Evolutionary conservation across 2,888 invertebrate genomes (phyloP).

Genomic region (Aphodius sticticus): DNA sequence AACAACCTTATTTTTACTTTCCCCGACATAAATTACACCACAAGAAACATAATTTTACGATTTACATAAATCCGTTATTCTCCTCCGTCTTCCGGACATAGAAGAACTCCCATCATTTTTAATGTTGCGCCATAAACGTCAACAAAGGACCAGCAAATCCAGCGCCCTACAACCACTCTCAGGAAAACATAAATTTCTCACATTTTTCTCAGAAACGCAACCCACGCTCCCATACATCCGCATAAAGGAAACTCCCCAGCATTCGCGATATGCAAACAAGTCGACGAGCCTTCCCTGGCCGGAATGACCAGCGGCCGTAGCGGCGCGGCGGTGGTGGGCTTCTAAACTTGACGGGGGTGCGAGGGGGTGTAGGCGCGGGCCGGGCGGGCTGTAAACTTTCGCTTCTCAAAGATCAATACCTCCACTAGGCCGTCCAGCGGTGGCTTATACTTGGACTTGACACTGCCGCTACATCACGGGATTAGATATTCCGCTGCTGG

Average conservation of each 20-base stretch:
- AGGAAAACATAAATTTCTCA: too few species aligned
- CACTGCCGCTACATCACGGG: constrained; percentile 51
- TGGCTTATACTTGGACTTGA: constrained; percentile 50
- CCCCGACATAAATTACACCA: too few species aligned
- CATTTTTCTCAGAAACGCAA: too few species aligned
- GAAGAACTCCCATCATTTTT: too few species aligned
- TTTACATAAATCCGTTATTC: too few species aligned
- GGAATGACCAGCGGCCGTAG: constrained; percentile 61
- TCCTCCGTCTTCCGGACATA: too few species aligned
- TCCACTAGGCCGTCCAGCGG: constrained; percentile 58
- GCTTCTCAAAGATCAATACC: constrained; percentile 64
- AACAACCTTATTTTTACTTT: too few species aligned
- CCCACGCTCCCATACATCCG: background rate
- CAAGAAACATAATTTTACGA: too few species aligned
- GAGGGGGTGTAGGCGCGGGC: constrained; percentile 46
- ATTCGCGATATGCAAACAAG: constrained; percentile 54
- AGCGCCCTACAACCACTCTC: too few species aligned
- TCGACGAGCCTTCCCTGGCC: constrained; percentile 56
- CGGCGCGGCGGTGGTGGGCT: constrained; percentile 58
- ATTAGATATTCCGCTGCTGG: constrained; percentile 49
- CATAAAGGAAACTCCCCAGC: background rate
- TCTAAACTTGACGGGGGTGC: constrained; percentile 57
- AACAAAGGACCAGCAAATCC: too few species aligned
- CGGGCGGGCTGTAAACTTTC: constrained; percentile 61
- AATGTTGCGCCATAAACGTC: too few species aligned